Evolutionary conservation across 2,888 invertebrate genomes (phyloP), one percentile per base, ranked within the genome.

Genomic region (Synanthedon myopaeformis): DNA sequence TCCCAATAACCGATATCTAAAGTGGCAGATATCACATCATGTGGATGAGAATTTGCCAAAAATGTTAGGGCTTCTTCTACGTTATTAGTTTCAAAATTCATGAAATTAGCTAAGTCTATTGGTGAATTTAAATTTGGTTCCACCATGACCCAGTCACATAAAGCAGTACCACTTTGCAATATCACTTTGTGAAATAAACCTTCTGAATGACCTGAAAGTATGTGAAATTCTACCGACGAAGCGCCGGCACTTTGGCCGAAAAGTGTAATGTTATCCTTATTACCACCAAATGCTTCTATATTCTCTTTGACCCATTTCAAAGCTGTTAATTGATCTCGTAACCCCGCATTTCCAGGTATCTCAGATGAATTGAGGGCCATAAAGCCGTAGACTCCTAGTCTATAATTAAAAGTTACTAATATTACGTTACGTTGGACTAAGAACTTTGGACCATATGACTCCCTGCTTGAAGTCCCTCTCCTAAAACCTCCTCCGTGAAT

Each of bases 351-450:
- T 12, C 79, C 80, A 3, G 78, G 69, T 11, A 72, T 62, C 49
- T 69, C 65, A 5, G 70, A 66, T n/a, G 58, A 66, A 51, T 71
- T 69, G 1, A 79, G 63, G 50, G 78, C 78, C 74, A 80, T 75
- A 53, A 80, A 80, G 10, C 80, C 80, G 51, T 76, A 80, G 0
- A 74, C 65, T n/a, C 75, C 77, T 0, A 72, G 51, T 5, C 80
- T 65, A 53, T 81, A 76, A 52, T 72, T 76, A 0, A 80, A 35
- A 2, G 71, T 69, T 0, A 80, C 72, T 2, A 80, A 49, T 23
- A 80, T 69, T 17, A 81, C 65, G 17, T 75, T 68, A 60, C 79
- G 72, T 53, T 63, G 67, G 8, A 79, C 66, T 10, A 79, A 56
- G 52, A 63, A 76, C 51, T 59, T 68, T 4, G 80, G 74, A 0